Evolutionary conservation across 2,888 invertebrate genomes (phyloP), one percentile per base, ranked within the genome.

Genomic region (Drosophila rellima): DNA sequence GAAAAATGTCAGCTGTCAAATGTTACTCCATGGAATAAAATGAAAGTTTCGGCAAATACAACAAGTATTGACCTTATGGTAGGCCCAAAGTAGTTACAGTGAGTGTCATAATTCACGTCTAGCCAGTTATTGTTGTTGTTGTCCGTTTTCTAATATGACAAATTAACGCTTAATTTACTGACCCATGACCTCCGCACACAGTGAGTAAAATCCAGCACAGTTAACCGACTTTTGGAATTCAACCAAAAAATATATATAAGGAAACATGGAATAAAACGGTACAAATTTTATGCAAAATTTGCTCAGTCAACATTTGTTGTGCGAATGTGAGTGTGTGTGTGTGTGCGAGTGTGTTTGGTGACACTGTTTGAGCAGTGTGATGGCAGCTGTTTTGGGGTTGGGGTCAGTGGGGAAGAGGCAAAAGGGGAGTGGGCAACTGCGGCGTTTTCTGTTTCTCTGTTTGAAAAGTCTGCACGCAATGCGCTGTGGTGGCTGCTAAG

Each of bases 401-500:
- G 17, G 17, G 20, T 7, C 10, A 39, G 8, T 17, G 35, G 26
- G 26, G 39, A 26, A 8, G 23, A 0, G 11, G 31, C 3, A 37
- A 7, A 5, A 3, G 6, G 42, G 6, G n/a, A 18, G 39, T 29
- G 40, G 42, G n/a, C 26, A 55, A 52, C 51, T 55, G 56, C 52
- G 47, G 40, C 40, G 39, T 47, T 67, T 55, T 59, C 71, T 60
- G 55, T 62, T 76, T 78, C 47, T 40, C 52, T 54, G 54, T 42
- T 40, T 54, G 29, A 55, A 77, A 77, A 74, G 77, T 80, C 80
- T 77, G 78, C 78, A 76, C 64, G 79, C 79, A 79, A 74, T 62
- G 66, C 55, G 75, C 51, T 67, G 59, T 42, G 37, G 48, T 37
- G 37, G 44, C 17, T 15, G 18, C 11, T 23, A 11, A 31, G 3